A percentile compares a stretch with the other conserved stretches of the same genome.
Conservation (phyloP, 1,140 invertebrate genomes). For the Calephelis nemesis region DNA sequence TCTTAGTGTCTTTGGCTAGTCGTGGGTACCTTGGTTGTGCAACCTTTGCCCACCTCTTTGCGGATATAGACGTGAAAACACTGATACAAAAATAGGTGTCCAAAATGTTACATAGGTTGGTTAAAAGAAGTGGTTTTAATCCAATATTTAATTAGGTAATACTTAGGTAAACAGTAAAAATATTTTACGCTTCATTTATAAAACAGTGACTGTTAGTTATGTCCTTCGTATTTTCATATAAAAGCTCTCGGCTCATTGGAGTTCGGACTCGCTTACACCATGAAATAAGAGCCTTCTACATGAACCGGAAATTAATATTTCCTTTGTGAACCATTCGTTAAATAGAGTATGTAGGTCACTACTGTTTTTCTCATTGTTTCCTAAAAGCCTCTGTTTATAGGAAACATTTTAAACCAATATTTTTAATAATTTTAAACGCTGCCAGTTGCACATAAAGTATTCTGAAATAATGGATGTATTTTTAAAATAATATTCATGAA, state of each 20-base stretch:
- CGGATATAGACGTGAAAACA: too few relatives aligned
- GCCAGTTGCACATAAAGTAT: not conserved
- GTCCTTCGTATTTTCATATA: not conserved
- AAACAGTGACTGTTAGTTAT: not conserved
- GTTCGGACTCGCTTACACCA: slow-evolving; percentile 17
- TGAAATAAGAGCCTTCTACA: slow-evolving; percentile 42
- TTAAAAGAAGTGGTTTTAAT: too few relatives aligned
- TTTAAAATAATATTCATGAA: too few relatives aligned
- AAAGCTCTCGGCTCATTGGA: slow-evolving; percentile 16
- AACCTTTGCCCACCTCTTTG: too few relatives aligned
- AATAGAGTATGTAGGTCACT: slow-evolving; percentile 31
- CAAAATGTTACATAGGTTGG: too few relatives aligned
- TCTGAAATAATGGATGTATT: too few relatives aligned
- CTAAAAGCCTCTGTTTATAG: slow-evolving; percentile 2
- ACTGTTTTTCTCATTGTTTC: slow-evolving; percentile 30
- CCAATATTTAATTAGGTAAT: too few relatives aligned
- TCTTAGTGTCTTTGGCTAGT: too few relatives aligned
- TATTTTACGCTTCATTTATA: too few relatives aligned
- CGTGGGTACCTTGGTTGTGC: too few relatives aligned
- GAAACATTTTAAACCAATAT: slow-evolving; percentile 16
- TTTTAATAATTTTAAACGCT: slow-evolving; percentile 17
- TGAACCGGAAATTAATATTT: slow-evolving; percentile 55
- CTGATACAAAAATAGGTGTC: too few relatives aligned
- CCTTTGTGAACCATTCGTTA: slow-evolving; percentile 42
- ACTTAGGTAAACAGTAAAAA: too few relatives aligned